Conservation (phyloP, 1,140 invertebrate genomes). For the Eurytemora carolleeae region DNA sequence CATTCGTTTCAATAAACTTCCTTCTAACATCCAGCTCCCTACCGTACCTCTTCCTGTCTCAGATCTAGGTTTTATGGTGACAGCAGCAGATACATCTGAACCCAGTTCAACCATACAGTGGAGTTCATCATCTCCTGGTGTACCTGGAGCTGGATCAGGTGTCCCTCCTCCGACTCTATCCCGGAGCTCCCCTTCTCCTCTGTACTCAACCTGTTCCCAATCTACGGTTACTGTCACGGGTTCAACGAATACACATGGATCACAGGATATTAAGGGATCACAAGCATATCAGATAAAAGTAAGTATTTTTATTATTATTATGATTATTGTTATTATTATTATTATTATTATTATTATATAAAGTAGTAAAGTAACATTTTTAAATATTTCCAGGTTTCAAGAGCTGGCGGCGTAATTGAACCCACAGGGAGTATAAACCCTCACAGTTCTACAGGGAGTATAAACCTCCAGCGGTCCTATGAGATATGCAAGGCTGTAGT, state of each 20-base stretch:
- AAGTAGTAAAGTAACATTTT: neutral
- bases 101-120: constrained; percentile 56
- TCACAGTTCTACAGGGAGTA: constrained; percentile 61
- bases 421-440: constrained; percentile 27
- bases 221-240: no score
- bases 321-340: no score
- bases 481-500: constrained; percentile 90
- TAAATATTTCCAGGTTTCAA: neutral
- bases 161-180: no score
- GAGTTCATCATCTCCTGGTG: no score
- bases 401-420: neutral
- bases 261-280: no score
- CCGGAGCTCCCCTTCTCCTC: no score
- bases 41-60: constrained; percentile 15
- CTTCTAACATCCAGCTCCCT: constrained; percentile 10
- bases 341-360: neutral
- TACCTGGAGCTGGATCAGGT: no score
- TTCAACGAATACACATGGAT: no score
- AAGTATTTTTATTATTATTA: no score
- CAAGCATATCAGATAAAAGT: no score
- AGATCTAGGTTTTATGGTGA: neutral
- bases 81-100: constrained; percentile 16
- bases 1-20: no score
- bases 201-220: no score
- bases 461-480: constrained; percentile 78